Evolutionary conservation across 1,140 invertebrate species (phyloP).

Genomic region (Cheumatopsyche charites): DNA sequence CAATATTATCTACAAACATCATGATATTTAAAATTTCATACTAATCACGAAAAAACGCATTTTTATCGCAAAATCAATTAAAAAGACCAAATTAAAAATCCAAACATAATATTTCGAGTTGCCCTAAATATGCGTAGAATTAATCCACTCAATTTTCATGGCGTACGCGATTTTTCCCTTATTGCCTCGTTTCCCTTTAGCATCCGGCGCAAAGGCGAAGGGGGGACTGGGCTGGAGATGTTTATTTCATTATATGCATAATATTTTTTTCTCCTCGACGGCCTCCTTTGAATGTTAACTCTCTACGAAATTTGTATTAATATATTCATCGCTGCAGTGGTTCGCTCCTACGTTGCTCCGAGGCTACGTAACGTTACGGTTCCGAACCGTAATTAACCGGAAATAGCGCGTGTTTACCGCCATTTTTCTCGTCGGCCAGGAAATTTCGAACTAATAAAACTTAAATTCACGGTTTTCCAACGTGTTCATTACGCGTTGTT

Average conservation of each 20-base stretch:
- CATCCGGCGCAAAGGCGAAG: not conserved
- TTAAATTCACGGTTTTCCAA: conserved; percentile 41
- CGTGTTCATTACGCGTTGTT: conserved; percentile 43
- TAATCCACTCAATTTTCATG: conserved; percentile 23
- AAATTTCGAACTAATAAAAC: conserved; percentile 47
- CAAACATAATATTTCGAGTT: too few relatives aligned
- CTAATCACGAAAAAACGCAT: too few relatives aligned
- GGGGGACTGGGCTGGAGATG: not conserved
- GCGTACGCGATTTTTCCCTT: conserved; percentile 18
- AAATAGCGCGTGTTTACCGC: conserved; percentile 32
- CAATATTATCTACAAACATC: too few relatives aligned
- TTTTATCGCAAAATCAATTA: too few relatives aligned
- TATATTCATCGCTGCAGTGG: conserved; percentile 23
- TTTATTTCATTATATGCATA: conserved; percentile 17
- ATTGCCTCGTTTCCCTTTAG: conserved; percentile 11
- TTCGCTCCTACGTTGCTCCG: not conserved
- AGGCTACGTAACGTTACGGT: not conserved
- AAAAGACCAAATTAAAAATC: too few relatives aligned
- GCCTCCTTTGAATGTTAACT: conserved; percentile 22
- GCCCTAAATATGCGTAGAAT: conserved; percentile 15
- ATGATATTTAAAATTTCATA: too few relatives aligned
- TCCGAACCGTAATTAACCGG: conserved; percentile 29
- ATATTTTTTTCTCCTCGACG: conserved; percentile 12
- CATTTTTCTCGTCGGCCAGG: conserved; percentile 33
- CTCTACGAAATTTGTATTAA: conserved; percentile 17